Evolutionary conservation across 1,140 invertebrate species (phyloP), one percentile per base, ranked within the genome.

Genomic region (Drosophila parabipectinata): DNA sequence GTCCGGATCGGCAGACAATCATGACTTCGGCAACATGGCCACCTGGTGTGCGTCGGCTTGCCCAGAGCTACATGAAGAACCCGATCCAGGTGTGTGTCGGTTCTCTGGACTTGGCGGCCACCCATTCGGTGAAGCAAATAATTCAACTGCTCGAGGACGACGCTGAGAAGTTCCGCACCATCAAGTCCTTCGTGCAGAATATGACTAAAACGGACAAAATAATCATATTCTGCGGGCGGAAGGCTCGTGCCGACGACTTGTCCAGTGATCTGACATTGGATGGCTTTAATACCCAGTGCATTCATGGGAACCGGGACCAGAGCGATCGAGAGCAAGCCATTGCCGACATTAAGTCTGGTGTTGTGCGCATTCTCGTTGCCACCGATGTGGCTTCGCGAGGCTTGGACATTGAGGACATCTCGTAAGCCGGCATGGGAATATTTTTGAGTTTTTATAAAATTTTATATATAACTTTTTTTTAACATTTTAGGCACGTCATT

Each of bases 301-400:
- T 99, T 68, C 97, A 98, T 93, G 97, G 97, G n/a, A 96, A 96
- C 82, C 94, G 97, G 60, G 97, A 98, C 44, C 98, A 98, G 15
- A 47, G 18, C 8, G 98, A 98, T 85, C 93, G 98, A 48, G 97
- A 98, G 91, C 95, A 95, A 91, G 97, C 97, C 7, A 92, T 98
- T 7, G 94, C 94, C 32, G 97, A 98, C 75, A 95, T 99, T 61
- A 95, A 95, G 80, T 93, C 93, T 62, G 97, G 97, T 0, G 88
- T 92, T 5, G 95, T 96, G 0, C 93, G 93, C 32, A 97, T 98
- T 72, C 93, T 99, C n/a, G 94, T 98, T 18, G 98, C 98, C 3
- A 98, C 98, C n/a, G 98, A 99, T 94, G 96, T 99, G 14, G 98
- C 97, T 0, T 97, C 97, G 28, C 93, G 98, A 76, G 98, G 98